phyloP scores from a whole-genome alignment of 2,888 invertebrate genomes.

The Camptogramma bilineatum region DNA sequence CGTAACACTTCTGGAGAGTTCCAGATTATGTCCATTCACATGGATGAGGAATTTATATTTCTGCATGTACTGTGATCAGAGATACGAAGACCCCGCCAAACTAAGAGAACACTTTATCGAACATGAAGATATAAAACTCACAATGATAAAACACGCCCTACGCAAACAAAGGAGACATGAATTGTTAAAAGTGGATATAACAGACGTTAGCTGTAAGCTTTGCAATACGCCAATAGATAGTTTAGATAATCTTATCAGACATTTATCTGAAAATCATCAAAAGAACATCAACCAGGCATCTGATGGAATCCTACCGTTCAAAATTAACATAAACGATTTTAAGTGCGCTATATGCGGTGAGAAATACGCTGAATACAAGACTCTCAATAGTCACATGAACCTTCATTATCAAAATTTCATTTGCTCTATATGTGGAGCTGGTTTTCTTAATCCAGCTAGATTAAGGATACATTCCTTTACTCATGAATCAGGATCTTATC shows the following conservation, averaged over 20 bases:
- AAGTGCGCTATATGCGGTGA: slow-evolving; percentile 68
- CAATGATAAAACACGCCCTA: slow-evolving; percentile 59
- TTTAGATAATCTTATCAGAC: slow-evolving; percentile 61
- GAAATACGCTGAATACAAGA: slow-evolving; percentile 67
- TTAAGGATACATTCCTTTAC: slow-evolving; percentile 69
- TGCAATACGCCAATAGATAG: slow-evolving; percentile 58
- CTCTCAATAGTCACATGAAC: slow-evolving; percentile 79
- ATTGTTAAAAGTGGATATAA: slow-evolving; percentile 73
- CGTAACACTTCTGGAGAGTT: slow-evolving; percentile 63
- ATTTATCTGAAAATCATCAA: slow-evolving; percentile 63
- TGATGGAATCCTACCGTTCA: slow-evolving; percentile 72
- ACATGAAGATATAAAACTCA: slow-evolving; percentile 51
- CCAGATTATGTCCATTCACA: slow-evolving; percentile 73
- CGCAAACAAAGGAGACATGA: slow-evolving; percentile 68
- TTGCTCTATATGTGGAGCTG: slow-evolving; percentile 75
- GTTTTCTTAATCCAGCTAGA: slow-evolving; percentile 73
- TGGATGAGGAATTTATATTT: slow-evolving; percentile 74
- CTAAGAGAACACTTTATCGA: slow-evolving; percentile 61
- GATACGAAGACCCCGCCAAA: slow-evolving; percentile 62
- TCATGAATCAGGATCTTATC: slow-evolving; percentile 68
- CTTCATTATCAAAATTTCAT: slow-evolving; percentile 77
- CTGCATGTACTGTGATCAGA: slow-evolving; percentile 72
- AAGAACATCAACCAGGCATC: slow-evolving; percentile 59
- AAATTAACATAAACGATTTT: slow-evolving; percentile 58
- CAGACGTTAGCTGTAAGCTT: slow-evolving; percentile 65